Conservation (phyloP, 2,113 vertebrate genomes). For the Lepus europaeus region DNA sequence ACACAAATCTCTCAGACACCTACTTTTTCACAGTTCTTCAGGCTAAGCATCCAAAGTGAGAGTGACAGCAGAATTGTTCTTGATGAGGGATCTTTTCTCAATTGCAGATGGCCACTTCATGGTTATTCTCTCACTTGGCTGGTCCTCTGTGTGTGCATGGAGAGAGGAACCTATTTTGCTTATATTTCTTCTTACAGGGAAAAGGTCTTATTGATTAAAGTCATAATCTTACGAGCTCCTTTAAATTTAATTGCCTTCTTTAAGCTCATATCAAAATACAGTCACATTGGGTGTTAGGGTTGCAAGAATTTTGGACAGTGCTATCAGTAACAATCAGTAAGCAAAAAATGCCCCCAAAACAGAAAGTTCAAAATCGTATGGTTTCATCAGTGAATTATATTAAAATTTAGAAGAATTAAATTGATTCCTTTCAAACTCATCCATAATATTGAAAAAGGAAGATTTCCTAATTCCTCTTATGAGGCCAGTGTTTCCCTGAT, state of each 20-base stretch:
- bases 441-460: too few species aligned
- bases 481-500: too few species aligned
- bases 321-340: too few species aligned
- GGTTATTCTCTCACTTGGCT: accelerated
- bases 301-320: not conserved
- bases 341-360: too few species aligned
- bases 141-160: not conserved
- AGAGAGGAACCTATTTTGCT: not conserved
- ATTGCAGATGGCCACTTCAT: not conserved
- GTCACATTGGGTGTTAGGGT: accelerated
- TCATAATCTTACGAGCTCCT: not conserved
- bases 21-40: not conserved
- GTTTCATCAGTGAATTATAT: too few species aligned
- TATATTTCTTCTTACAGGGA: not conserved
- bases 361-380: too few species aligned
- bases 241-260: not conserved
- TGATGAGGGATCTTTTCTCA: not conserved
- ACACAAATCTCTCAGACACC: not conserved
- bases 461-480: too few species aligned
- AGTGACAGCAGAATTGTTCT: not conserved
- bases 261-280: not conserved
- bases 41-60: not conserved
- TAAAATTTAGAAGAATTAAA: too few species aligned
- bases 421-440: too few species aligned
- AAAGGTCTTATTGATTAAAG: not conserved